Evolutionary conservation across 2,797 vertebrate genomes (phyloP).

Genomic region (Coregonus suidteri): DNA sequence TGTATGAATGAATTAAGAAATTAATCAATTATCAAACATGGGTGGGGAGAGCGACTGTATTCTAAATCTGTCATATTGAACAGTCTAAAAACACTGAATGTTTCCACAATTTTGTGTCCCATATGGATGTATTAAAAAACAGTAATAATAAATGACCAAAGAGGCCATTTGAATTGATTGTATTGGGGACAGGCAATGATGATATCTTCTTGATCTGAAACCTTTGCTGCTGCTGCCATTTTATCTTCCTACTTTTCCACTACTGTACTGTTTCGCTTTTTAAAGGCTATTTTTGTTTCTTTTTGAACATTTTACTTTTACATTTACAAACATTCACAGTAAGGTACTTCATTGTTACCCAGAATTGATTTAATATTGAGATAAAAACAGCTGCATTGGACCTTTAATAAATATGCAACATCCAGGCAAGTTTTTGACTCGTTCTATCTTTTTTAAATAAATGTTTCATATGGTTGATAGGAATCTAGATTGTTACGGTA

Average conservation of each 20-base stretch:
- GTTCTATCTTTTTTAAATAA: not conserved
- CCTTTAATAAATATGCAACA: not conserved
- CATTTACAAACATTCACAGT: too few relatives aligned
- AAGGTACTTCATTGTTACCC: too few relatives aligned
- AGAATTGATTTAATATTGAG: too few relatives aligned
- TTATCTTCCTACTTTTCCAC: not conserved
- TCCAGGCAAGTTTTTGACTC: not conserved
- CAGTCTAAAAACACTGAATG: not conserved
- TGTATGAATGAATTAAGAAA: constrained; percentile 5
- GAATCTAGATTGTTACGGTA: not conserved
- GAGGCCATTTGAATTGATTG: not conserved
- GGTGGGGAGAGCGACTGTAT: not conserved
- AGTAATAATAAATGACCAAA: not conserved
- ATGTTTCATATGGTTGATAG: not conserved
- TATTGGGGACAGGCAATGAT: not conserved
- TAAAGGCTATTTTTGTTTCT: too few relatives aligned
- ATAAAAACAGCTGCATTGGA: too few relatives aligned
- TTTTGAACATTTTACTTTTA: too few relatives aligned
- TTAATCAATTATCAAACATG: not conserved
- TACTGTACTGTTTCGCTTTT: not conserved
- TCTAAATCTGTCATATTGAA: not conserved
- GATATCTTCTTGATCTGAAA: not conserved
- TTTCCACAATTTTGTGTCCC: not conserved
- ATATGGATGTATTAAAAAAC: not conserved
- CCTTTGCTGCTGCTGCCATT: not conserved